Conservation (phyloP, 2,888 invertebrate species). For the Metalampra italica region DNA sequence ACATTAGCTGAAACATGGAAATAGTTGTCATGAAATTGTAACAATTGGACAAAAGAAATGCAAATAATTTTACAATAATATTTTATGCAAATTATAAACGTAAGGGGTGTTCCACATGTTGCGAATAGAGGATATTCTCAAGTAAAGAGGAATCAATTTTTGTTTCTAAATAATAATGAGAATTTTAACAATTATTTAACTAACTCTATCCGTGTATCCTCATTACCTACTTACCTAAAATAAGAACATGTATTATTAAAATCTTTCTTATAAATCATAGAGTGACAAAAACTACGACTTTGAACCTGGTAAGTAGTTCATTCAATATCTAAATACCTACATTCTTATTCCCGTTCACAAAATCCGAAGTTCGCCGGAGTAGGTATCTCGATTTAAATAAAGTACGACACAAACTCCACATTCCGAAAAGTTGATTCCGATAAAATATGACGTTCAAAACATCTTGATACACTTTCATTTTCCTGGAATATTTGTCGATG, state of each 20-base stretch:
- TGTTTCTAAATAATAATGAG: too few relatives aligned
- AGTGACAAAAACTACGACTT: too few relatives aligned
- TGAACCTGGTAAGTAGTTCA: not conserved
- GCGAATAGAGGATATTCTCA: not conserved
- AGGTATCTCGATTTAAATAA: conserved; percentile 23
- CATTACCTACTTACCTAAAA: too few relatives aligned
- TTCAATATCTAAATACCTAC: not conserved
- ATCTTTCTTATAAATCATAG: too few relatives aligned
- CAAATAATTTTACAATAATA: conserved; percentile 5
- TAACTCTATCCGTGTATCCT: too few relatives aligned
- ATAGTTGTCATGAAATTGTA: conserved; percentile 29
- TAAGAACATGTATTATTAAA: too few relatives aligned
- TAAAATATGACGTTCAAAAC: conserved; percentile 17
- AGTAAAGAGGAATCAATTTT: too few relatives aligned
- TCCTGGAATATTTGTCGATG: conserved; percentile 4
- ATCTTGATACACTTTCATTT: conserved; percentile 17
- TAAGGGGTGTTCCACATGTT: conserved; percentile 13
- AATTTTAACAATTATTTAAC: too few relatives aligned
- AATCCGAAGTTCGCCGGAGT: conserved; percentile 2
- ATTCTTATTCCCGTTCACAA: conserved; percentile 2
- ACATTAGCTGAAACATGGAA: conserved; percentile 22
- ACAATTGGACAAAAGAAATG: conserved; percentile 12
- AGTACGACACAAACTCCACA: conserved; percentile 24
- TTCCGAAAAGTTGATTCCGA: conserved; percentile 24
- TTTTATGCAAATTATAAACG: conserved; percentile 19